Conservation (phyloP, 2,113 vertebrate species). For the Hyaena hyaena region DNA sequence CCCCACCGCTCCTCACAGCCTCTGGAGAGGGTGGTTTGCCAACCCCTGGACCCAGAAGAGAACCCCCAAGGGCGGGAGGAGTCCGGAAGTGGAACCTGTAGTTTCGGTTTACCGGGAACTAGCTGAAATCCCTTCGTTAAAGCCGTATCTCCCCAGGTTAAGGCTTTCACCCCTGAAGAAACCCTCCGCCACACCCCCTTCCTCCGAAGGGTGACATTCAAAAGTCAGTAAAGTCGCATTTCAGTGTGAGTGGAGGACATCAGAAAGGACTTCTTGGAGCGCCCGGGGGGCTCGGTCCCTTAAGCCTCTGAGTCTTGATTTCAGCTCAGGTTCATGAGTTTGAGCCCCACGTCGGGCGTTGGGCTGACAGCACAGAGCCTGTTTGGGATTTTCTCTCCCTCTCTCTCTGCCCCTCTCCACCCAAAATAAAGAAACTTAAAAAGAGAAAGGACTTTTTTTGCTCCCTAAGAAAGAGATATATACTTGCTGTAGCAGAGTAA, state of each 20-base stretch:
- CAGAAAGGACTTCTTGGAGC: not conserved
- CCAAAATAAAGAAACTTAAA: too few species aligned
- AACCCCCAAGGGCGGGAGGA: not conserved
- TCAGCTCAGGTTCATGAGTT: too few species aligned
- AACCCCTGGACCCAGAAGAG: not conserved
- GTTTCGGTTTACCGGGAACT: not conserved
- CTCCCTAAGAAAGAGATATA: conserved; percentile 10
- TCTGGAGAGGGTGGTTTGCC: not conserved
- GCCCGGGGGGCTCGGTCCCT: too few species aligned
- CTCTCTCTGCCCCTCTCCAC: too few species aligned
- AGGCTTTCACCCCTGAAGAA: not conserved
- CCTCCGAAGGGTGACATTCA: not conserved
- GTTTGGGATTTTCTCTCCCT: too few species aligned
- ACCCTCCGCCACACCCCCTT: not conserved
- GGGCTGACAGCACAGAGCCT: too few species aligned
- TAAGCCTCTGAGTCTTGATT: too few species aligned
- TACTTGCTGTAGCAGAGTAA: not conserved
- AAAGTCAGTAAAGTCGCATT: not conserved
- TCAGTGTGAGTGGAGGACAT: not conserved
- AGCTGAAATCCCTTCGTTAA: not conserved
- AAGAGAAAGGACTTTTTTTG: not conserved
- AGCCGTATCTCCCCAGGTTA: not conserved
- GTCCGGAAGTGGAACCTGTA: not conserved
- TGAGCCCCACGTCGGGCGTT: too few species aligned
- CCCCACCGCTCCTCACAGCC: not conserved